Evolutionary conservation across 2,888 invertebrate species (phyloP), one percentile per base, ranked within the genome.

Genomic region (Tetheella fluctuosa): DNA sequence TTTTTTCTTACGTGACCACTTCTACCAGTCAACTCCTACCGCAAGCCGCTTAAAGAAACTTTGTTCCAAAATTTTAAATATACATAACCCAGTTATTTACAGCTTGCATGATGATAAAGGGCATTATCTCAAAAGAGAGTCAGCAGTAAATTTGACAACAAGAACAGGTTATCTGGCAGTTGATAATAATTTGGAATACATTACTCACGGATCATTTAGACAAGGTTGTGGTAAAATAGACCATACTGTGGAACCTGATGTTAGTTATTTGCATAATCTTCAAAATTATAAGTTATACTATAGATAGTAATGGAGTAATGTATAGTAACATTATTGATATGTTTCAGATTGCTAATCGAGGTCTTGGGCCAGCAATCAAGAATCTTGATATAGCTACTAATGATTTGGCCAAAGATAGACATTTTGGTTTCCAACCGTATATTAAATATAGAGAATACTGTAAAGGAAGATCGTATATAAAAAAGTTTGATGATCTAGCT

Each of bases 341-440:
- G 20, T 78, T 80, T 37, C 61, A 88, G 88, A 67, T 88, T 0
- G 73, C 79, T 5, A 78, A 85, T 60, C 59, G 71, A 15, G 81
- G 80, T 0, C 53, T 88, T 5, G 87, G 86, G 0, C 75, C 77
- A 0, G 73, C 76, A n/a, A 84, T 54, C 72, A 59, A 37, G 77
- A 81, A 0, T 62, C n/a, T 77, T 0, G 88, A 88, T 61, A 48
- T 89, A 4, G 59, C 78, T 25, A 79, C 85, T 0, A 83, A 70
- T 48, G 88, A 88, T 57, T 57, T 84, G 3, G 68, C 80, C 0
- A 88, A 88, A 60, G 79, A 97, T 60, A 94, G 97, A 62, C 97
- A 97, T 81, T 96, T 97, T 68, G 97, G 97, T 58, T 94, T 97
- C 65, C 97, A 97, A 57, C 96, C 97, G 42, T 98, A 97, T 83